Base-by-base conservation (phyloP, 2,888 invertebrate species). In the Gymnosoma rotundatum region DNA sequence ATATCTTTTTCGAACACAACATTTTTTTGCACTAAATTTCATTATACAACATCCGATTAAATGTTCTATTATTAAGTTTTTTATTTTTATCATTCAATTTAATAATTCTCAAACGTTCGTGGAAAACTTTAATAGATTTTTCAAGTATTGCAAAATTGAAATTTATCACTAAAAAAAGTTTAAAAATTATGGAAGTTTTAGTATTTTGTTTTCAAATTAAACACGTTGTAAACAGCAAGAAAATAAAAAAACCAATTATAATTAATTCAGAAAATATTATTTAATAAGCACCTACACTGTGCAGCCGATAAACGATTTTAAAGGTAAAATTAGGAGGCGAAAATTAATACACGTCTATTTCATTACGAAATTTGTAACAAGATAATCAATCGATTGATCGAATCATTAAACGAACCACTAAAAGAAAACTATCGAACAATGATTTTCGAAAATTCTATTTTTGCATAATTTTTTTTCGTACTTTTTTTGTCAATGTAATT, bases 391-490 rank as follows among this genome's bases (percentile, higher is more conserved):
- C 63, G 78, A 78, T 64, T 45, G 69, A 60, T 54, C 38, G 74
- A 52, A 56, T 45, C 66, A 50, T 60, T 69, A 45, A 58, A 63
- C 69, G 58, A 64, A 66, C 66, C 21, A 66, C 54, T 0, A 63
- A 70, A 48, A 52, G 48, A 72, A 64, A 64, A 48, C 12, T 18
- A 63, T 63, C 73, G 76, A 69, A 54, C 52, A 72, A 69, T 48
- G 73, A 78, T 81, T 81, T 84, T 84, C 78, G 84, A 81, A 84
- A 84, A 54, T 74, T 84, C 84, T 84, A 84, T 84, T 84, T 84
- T 81, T 84, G 78, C 78, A 69, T 50, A 83, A 58, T 56, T 69
- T 63, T 69, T 61, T 63, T 32, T 2, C 32, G 4, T 32, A 0
- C 32, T 32, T 50, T 52, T 54, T 21, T 45, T 32, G n/a, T n/a